A percentile compares a stretch with the other conserved stretches of the same genome.
phyloP scores from a whole-genome alignment of 2,888 invertebrate genomes.

The Siphlonurus alternatus region DNA sequence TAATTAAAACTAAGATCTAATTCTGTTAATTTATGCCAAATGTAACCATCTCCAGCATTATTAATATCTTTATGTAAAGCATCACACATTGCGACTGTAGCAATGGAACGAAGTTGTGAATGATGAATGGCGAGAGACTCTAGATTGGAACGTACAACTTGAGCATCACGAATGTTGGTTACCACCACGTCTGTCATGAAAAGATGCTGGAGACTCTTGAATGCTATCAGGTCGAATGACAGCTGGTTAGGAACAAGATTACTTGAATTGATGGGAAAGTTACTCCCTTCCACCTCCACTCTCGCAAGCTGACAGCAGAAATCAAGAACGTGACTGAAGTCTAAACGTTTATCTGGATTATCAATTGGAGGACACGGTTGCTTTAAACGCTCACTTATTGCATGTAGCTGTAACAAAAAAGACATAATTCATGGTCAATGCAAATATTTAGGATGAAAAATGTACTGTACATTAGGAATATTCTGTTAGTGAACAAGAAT shows the following conservation, averaged over 20 bases:
- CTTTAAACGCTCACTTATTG: constrained; percentile 76
- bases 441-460: not conserved
- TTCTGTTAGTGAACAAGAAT: not conserved
- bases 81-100: constrained; percentile 71
- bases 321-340: constrained; percentile 83
- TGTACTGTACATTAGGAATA: not conserved
- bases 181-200: constrained; percentile 50
- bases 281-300: constrained; percentile 48
- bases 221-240: constrained; percentile 63
- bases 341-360: constrained; percentile 59
- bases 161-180: constrained; percentile 46
- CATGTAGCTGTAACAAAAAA: constrained; percentile 49
- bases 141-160: constrained; percentile 43
- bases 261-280: constrained; percentile 55
- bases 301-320: constrained; percentile 60
- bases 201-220: constrained; percentile 57
- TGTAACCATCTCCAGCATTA: constrained; percentile 26
- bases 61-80: constrained; percentile 51
- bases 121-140: constrained; percentile 44
- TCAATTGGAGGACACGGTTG: constrained; percentile 70
- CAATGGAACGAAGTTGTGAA: constrained; percentile 47
- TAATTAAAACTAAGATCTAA: constrained; percentile 66
- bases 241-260: constrained; percentile 69
- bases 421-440: not conserved
- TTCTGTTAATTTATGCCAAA: constrained; percentile 33